Base-by-base conservation (phyloP, 2,113 vertebrate genomes). In the Cisticola juncidis region DNA sequence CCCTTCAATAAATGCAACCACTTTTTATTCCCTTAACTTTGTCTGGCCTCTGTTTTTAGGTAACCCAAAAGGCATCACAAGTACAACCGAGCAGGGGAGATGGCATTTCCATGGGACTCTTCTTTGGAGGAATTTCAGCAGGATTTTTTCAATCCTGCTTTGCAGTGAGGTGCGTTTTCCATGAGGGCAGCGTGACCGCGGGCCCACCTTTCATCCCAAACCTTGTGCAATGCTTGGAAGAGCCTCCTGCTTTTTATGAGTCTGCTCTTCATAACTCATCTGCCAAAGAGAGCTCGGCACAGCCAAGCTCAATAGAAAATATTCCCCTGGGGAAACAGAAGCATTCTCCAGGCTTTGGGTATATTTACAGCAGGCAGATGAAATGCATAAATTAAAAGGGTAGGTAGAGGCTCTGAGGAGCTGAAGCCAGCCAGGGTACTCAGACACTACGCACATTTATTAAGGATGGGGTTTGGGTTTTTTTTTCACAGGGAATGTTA, bases 331-430 rank as follows among this genome's bases (percentile, higher is more conserved):
- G 78, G 35, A 81, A 94, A 83, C 3, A 77, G 81, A 80, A 66
- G 23, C 61, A n/a, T 87, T 89, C 88, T 91, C 50, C 1, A 2
- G 60, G 40, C 56, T 72, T 72, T 73, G 74, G 69, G 36, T 77
- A 12, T 66, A 70, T 91, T 81, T 96, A 74, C 73, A 86, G 83
- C 85, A 91, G 61, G 56, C 87, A 88, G 79, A 92, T 74, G 70
- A 90, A 92, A 94, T 35, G 85, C 79, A 90, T 83, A 93, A 88
- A 90, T 84, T 81, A 69, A 51, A 83, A 81, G 82, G 74, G 68
- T 9, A 81, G 57, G 87, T 36, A 87, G 54, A 62, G 36, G 66
- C 56, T 91, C 64, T 24, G 42, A 92, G 78, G 78, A 80, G 48
- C 4, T 79, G 29, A 26, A 81, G 78, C 21, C 58, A 73, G 92